Evolutionary conservation across 2,888 invertebrate species (phyloP).

Genomic region (Calameuta filiformis): DNA sequence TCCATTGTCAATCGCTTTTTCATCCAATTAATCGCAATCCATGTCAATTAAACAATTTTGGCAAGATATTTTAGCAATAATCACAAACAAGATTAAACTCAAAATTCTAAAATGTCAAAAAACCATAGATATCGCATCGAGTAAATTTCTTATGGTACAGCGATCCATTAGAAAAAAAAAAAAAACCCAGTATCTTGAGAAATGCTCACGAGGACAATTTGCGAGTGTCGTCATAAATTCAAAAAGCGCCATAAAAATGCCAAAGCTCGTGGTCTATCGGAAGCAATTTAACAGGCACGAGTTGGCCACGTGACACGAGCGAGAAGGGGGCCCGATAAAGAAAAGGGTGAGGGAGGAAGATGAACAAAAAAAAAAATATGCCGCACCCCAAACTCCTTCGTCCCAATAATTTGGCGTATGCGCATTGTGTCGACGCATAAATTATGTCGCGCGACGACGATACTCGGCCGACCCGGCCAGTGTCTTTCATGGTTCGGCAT

Average conservation of each 20-base stretch:
- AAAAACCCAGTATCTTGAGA: neutral
- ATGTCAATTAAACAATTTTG: neutral
- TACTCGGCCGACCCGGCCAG: neutral
- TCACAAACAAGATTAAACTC: neutral
- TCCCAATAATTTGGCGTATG: neutral
- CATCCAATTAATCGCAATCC: neutral
- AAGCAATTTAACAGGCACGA: slow-evolving; percentile 50
- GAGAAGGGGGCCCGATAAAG: neutral
- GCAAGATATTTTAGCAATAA: neutral
- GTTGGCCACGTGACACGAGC: slow-evolving; percentile 40
- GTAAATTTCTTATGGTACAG: neutral
- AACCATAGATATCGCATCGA: neutral
- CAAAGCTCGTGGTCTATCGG: slow-evolving; percentile 44
- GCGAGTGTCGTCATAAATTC: slow-evolving; percentile 47
- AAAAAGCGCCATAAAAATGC: slow-evolving; percentile 37
- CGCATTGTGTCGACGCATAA: neutral
- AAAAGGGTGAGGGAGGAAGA: neutral
- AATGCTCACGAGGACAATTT: slow-evolving; percentile 19
- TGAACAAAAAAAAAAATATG: neutral
- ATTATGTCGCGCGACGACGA: neutral
- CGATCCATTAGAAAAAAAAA: neutral
- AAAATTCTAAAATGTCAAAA: neutral
- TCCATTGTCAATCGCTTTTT: too few relatives aligned
- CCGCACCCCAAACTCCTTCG: neutral
- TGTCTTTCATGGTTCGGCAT: neutral